Evolutionary conservation across 2,113 vertebrate genomes (phyloP), one percentile per base, ranked within the genome.

Genomic region (Poeciliopsis retropinna): DNA sequence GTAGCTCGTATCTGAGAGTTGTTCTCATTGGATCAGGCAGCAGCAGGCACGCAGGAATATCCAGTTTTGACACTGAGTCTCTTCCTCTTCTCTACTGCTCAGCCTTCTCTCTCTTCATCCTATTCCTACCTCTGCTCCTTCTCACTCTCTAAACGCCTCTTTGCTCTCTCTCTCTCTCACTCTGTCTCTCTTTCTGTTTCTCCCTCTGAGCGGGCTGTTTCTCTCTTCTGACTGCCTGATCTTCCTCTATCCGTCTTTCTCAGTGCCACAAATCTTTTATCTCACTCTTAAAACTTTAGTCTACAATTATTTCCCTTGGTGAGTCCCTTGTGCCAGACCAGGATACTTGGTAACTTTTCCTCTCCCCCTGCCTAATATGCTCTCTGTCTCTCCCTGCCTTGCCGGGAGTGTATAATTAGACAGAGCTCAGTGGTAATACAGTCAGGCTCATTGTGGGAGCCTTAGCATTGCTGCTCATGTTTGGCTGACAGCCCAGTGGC

Each of bases 341-440:
- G 73, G 80, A 87, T 82, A 87, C 79, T 88, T 85, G 81, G 88
- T 88, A 89, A 88, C 88, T 90, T 90, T 87, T 90, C 85, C 70
- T 79, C 87, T 70, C 31, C 57, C 79, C 75, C 70, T 78, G 44
- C 73, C 80, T 88, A 79, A 76, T 78, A 85, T 86, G 74, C 83
- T 83, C 79, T 85, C 71, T 69, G 73, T 78, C 78, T 74, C 85
- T 78, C 88, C 76, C 85, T 85, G 78, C 61, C 88, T 93, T 85
- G 80, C 82, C 77, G 79, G 88, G 88, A 88, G 92, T 92, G 87
- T 94, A 94, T 95, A 94, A 94, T 94, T 94, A 92, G 92, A 91
- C 88, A 84, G 88, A 89, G 92, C 92, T 93, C 92, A 89, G 92
- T 91, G 88, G 91, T 94, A 92, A 92, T 92, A 92, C 85, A 91